Conservation (phyloP, 2,113 vertebrate species). For the Catharus fuscescens region DNA sequence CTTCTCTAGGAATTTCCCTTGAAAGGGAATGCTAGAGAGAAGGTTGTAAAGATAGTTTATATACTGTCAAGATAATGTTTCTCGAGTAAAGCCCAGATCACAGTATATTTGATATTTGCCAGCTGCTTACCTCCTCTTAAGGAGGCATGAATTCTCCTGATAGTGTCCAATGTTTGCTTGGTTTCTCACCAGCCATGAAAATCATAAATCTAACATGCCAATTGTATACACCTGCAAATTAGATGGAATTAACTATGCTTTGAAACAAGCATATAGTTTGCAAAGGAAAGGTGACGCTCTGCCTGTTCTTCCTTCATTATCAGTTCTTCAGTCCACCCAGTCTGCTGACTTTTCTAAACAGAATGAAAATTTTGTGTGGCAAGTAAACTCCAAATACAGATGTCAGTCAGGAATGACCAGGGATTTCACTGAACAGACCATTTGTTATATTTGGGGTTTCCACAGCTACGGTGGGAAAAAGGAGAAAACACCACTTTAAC, state of each 20-base stretch:
- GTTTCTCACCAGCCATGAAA: not conserved
- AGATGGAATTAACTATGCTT: not conserved
- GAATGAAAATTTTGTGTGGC: not conserved
- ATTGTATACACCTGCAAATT: not conserved
- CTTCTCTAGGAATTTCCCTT: constrained; percentile 3
- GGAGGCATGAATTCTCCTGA: not conserved
- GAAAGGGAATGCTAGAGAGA: constrained; percentile 11
- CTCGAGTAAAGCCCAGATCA: not conserved
- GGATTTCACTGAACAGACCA: not conserved
- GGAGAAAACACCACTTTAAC: not conserved
- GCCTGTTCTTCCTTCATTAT: not conserved
- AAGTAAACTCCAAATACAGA: not conserved
- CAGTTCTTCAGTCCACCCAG: not conserved
- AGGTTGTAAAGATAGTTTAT: constrained; percentile 42
- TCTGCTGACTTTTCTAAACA: not conserved
- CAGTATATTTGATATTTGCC: not conserved
- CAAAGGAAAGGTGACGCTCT: not conserved
- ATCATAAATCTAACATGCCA: not conserved
- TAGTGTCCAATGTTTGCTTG: not conserved
- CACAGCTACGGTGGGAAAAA: not conserved
- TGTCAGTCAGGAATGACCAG: not conserved
- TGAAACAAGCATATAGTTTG: not conserved
- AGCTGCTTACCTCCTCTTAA: not conserved
- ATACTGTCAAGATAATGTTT: constrained; percentile 9
- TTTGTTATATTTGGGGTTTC: not conserved